phyloP scores from a whole-genome alignment of 1,140 invertebrate species.

The Drosophila setifemur region DNA sequence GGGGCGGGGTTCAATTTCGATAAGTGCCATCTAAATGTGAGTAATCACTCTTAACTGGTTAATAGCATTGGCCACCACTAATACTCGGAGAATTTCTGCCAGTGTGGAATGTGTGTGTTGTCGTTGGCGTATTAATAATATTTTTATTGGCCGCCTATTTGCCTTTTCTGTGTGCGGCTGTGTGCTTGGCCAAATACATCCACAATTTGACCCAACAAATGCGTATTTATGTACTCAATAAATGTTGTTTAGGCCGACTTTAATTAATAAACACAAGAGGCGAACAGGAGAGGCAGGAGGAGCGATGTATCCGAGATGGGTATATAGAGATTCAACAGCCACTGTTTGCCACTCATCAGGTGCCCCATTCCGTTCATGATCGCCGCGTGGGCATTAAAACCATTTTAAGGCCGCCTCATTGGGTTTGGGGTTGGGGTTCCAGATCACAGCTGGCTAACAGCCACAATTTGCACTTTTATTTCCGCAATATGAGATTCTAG shows the following conservation, averaged over 20 bases:
- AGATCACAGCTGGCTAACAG: background rate
- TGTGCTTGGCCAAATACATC: constrained; percentile 17
- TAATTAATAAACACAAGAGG: constrained; percentile 53
- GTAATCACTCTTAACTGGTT: constrained; percentile 2
- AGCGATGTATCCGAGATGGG: background rate
- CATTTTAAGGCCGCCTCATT: constrained; percentile 23
- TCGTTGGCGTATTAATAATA: constrained; percentile 73
- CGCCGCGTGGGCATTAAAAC: background rate
- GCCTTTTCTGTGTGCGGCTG: constrained; percentile 39
- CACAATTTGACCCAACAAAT: constrained; percentile 33
- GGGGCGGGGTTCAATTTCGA: constrained; percentile 10
- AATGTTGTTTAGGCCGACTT: constrained; percentile 6
- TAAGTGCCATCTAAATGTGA: constrained; percentile 23
- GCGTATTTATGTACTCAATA: constrained; percentile 7
- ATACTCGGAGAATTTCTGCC: too few relatives aligned
- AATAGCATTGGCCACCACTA: too few relatives aligned
- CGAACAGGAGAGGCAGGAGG: too few relatives aligned
- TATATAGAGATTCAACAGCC: background rate
- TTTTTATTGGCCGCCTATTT: constrained; percentile 76
- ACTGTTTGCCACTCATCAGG: constrained; percentile 18
- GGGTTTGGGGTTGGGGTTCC: background rate
- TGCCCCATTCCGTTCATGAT: constrained; percentile 12
- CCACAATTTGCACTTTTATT: constrained; percentile 24
- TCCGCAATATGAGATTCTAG: constrained; percentile 25
- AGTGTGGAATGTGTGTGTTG: constrained; percentile 26